A percentile compares a stretch with the other conserved stretches of the same genome.
These are phyloP conservation scores for Chlamydotis undulata DNA, from an alignment of 2,113 vertebrate genomes.

Conservation along the genomic window DNA sequence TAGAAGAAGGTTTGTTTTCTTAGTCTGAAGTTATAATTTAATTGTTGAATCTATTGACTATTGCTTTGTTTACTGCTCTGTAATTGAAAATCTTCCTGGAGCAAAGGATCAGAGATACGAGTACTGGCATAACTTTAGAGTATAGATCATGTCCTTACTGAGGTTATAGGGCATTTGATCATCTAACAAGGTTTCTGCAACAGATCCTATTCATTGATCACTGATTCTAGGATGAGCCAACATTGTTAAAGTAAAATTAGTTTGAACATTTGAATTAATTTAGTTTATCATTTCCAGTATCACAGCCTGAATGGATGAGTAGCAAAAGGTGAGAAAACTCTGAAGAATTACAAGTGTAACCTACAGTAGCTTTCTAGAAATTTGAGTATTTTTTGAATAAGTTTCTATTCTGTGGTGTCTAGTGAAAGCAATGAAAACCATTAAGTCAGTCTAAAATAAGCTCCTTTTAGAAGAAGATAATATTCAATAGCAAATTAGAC, in stretches of 20 bases:
- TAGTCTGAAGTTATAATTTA: neutral
- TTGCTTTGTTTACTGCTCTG: neutral
- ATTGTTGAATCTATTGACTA: neutral
- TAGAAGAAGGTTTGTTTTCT: neutral
- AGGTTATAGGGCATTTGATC: neutral
- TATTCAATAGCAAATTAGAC: neutral
- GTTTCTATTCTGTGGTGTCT: neutral
- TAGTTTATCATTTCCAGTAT: neutral
- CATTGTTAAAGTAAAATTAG: neutral
- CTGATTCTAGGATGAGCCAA: neutral
- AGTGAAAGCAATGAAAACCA: neutral
- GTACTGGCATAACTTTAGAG: neutral
- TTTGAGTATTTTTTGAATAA: neutral
- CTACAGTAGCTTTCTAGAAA: neutral
- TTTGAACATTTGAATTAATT: neutral
- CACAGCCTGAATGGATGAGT: neutral
- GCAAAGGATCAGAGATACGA: neutral
- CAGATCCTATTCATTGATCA: neutral
- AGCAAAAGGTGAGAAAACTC: neutral
- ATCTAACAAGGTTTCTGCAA: neutral
- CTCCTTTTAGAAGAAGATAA: neutral
- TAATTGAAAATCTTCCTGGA: neutral
- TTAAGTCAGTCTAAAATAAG: neutral
- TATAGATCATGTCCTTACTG: neutral
- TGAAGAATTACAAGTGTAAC: neutral